Evolutionary conservation across 1,140 invertebrate genomes (phyloP), one percentile per base, ranked within the genome.

Genomic region (Oreohelix idahoensis): DNA sequence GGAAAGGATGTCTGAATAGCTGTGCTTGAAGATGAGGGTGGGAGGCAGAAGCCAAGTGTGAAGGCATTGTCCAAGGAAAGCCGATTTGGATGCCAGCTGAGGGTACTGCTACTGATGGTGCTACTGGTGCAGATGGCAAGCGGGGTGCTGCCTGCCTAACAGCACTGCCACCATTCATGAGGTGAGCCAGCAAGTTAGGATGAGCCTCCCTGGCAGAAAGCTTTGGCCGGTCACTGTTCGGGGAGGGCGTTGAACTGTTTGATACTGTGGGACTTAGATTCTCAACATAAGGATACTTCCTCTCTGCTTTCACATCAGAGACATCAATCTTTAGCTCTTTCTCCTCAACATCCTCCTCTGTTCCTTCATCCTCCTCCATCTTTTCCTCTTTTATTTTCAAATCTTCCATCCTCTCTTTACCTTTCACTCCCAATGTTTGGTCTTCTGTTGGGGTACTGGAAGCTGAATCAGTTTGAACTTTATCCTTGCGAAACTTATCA

Each of bases 401-500:
- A 39, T 86, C 85, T 4, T 86, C 82, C 10, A 76, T 51, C 13
- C 45, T 81, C 38, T 63, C 45, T 32, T 35, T 20, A 26, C 69
- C 69, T 69, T 26, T 73, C 26, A 69, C 70, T 42, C 74, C 80
- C 29, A 63, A 11, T 35, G 20, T 39, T 73, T 49, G 35, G 23
- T 79, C 74, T 20, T 83, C 81, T 63, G 63, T 79, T 29, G 36
- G 49, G 8, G 73, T 69, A 29, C 32, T 63, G 20, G 84, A 71
- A 45, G 36, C 81, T 15, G 79, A 53, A 51, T 73, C 71, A 42
- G 36, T 1, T 17, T 83, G 80, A 23, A 78, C 69, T 29, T 84
- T 74, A 66, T 88, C 85, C 73, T 90, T 90, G 23, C 90, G 77
- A n/a, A 91, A 83, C 73, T 90, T 90, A 84, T 91, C 90, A 88